Evolutionary conservation across 2,113 vertebrate genomes (phyloP), one percentile per base, ranked within the genome.

Genomic region (Triplophysa dalaica): DNA sequence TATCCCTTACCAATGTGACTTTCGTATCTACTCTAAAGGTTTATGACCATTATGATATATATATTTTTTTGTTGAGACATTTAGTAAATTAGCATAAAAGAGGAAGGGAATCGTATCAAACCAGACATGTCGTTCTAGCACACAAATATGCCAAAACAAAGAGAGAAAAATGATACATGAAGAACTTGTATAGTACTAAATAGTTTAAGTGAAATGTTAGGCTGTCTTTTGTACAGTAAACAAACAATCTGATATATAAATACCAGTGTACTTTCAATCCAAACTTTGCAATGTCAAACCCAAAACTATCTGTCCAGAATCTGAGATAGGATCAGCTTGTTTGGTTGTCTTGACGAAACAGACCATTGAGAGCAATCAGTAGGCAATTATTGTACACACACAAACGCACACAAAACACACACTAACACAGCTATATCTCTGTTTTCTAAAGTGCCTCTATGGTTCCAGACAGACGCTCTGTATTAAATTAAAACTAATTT

Each of bases 401-500:
- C 8, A 26, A 41, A 45, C 12, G 45, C 2, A 4, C 43, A 26
- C 16, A 2, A 50, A 12, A 68, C 21, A 54, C 33, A 43, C 19
- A 13, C 38, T 24, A 24, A 52, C 67, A 70, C 24, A 4, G 43
- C 43, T 58, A 17, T 43, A 16, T 41, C 22, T 41, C 33, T 43
- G 70, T 43, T 38, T 29, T 73, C 70, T 73, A 60, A 73, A 73
- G 70, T 60, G 70, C 70, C 22, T 60, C 52, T 73, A 43, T 21
- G 70, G 54, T 60, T 73, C 70, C 70, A 73, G 70, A 73, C 70
- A 73, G 70, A 14, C n/a, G 52, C 70, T 73, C 54, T 73, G 70
- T 73, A 73, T 73, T 73, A 73, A 60, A 60, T 73, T 73, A 73
- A 29, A 60, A 38, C 70, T 73, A 41, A 73, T 73, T 73, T 73